A percentile compares a stretch with the other conserved stretches of the same genome.
Conservation (phyloP, 2,888 invertebrate species). For the Epinotia ramella region DNA sequence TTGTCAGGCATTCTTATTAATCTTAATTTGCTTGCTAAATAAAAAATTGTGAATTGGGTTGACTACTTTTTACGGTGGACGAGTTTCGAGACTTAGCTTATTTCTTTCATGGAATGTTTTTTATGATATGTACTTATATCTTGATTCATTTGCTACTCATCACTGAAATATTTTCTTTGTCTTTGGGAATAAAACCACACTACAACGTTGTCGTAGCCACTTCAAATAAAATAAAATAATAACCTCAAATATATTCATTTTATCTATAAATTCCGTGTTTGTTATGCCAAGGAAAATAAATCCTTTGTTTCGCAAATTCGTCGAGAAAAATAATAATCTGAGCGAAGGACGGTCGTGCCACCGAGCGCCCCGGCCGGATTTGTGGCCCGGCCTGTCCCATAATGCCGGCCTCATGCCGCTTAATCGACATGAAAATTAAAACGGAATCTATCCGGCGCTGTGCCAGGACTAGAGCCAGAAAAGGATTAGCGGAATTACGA, state of each 20-base stretch:
- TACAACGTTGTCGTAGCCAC: neutral
- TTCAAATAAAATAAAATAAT: neutral
- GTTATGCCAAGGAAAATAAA: conserved; percentile 7
- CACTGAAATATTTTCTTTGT: neutral
- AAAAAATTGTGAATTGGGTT: too few species aligned
- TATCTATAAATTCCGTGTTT: neutral
- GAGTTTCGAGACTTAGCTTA: too few species aligned
- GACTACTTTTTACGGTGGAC: too few species aligned
- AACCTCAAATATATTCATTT: neutral
- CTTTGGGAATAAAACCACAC: neutral
- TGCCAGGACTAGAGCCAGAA: conserved; percentile 38
- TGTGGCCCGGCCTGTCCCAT: conserved; percentile 56
- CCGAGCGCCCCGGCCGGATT: conserved; percentile 59
- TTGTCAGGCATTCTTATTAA: too few species aligned
- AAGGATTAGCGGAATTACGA: conserved; percentile 42
- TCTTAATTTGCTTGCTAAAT: too few species aligned
- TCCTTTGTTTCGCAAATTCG: conserved; percentile 30
- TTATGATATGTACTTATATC: too few species aligned
- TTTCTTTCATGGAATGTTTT: too few species aligned
- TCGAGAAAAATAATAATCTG: conserved; percentile 38
- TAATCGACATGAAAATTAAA: conserved; percentile 47
- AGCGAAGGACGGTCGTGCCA: conserved; percentile 59
- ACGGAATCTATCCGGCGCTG: conserved; percentile 42
- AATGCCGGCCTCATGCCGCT: conserved; percentile 52
- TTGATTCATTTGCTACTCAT: neutral